Evolutionary conservation across 2,113 vertebrate genomes (phyloP).

Genomic region (Megatriorchis doriae): DNA sequence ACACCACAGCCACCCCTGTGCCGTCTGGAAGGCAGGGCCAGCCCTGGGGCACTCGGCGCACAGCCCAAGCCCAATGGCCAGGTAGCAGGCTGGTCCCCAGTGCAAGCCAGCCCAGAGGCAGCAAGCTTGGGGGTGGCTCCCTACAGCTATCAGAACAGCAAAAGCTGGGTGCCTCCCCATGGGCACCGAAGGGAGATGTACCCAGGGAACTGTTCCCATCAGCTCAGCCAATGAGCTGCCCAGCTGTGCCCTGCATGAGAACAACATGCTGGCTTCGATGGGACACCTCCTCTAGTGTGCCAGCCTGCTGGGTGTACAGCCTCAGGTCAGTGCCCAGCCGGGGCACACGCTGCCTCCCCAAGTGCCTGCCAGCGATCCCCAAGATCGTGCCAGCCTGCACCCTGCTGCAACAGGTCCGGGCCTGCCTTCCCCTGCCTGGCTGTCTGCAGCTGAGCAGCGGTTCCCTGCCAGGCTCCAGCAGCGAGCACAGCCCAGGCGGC

Average conservation of each 20-base stretch:
- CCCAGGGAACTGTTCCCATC: rapidly evolving
- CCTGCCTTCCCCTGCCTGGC: neutral
- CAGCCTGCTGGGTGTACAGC: neutral
- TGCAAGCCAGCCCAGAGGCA: neutral
- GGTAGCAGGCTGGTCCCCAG: neutral
- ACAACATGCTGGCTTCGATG: rapidly evolving
- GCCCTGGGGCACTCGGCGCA: rapidly evolving
- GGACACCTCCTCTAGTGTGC: neutral
- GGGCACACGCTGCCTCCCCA: neutral
- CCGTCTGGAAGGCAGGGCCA: neutral
- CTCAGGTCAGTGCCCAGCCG: rapidly evolving
- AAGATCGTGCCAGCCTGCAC: rapidly evolving
- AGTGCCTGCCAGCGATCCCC: rapidly evolving
- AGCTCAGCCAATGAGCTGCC: no score
- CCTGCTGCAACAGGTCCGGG: no score
- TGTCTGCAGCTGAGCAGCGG: neutral
- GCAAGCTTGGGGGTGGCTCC: neutral
- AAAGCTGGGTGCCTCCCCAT: rapidly evolving
- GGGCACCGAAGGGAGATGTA: neutral
- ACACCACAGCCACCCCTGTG: neutral
- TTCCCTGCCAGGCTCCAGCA: neutral
- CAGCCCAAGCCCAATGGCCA: neutral
- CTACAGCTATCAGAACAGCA: neutral
- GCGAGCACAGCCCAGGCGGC: rapidly evolving
- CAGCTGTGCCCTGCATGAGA: neutral